Conservation (phyloP, 2,113 vertebrate species). For the Rhinopomastus cyanomelas region DNA sequence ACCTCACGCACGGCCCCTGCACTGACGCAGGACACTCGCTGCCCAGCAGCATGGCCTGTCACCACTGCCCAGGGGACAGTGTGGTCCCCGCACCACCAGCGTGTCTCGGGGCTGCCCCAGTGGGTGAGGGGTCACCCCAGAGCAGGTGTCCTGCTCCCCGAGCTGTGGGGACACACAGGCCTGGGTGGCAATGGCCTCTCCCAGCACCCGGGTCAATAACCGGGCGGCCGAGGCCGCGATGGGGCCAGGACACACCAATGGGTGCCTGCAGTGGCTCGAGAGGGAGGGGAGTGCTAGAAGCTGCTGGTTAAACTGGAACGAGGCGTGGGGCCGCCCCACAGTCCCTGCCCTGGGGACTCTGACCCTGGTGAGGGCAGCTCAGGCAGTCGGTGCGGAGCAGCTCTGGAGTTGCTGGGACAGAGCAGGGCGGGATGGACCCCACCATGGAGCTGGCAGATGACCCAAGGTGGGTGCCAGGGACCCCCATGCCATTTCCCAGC, state of each 20-base stretch:
- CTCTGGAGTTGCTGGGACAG: rapidly evolving
- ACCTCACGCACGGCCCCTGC: no score
- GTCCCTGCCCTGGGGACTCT: slow-evolving; percentile 58
- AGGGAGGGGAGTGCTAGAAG: neutral
- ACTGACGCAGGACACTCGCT: neutral
- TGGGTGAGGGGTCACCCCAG: neutral
- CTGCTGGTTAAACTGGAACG: slow-evolving; percentile 9
- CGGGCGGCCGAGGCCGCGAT: neutral
- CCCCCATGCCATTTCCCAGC: neutral
- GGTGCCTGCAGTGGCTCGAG: neutral
- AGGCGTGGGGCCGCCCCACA: neutral
- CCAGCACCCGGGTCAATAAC: neutral
- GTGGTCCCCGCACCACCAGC: neutral
- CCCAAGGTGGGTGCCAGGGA: slow-evolving; percentile 15
- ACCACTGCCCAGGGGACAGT: rapidly evolving
- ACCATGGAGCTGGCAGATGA: slow-evolving; percentile 30
- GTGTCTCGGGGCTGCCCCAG: rapidly evolving
- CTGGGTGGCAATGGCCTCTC: rapidly evolving
- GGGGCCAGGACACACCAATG: neutral
- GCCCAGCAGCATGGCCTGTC: neutral
- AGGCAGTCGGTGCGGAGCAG: neutral
- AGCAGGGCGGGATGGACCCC: slow-evolving; percentile 28
- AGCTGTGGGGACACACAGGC: neutral
- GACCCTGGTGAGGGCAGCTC: neutral
- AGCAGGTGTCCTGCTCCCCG: rapidly evolving